Evolutionary conservation across 2,113 vertebrate genomes (phyloP).

Genomic region (Prunella himalayana): DNA sequence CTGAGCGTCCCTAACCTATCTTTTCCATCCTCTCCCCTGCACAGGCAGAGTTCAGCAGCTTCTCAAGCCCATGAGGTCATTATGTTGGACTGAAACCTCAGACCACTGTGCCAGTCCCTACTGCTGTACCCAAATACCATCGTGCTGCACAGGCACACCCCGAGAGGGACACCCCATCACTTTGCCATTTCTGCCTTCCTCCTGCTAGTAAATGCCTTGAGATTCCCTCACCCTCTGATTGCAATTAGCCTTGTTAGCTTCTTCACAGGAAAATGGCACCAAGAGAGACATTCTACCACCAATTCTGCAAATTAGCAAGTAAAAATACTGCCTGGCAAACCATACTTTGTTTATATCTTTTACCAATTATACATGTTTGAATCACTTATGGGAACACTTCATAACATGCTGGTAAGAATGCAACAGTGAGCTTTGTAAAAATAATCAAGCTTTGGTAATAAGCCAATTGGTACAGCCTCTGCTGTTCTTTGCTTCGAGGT

Average conservation of each 20-base stretch:
- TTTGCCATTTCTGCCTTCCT: neutral
- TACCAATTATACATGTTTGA: slow-evolving; percentile 3
- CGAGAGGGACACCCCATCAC: accelerated
- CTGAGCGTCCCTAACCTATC: neutral
- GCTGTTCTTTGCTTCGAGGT: neutral
- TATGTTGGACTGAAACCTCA: neutral
- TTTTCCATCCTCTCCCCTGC: neutral
- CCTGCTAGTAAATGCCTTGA: neutral
- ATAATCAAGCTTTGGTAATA: neutral
- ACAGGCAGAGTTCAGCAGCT: neutral
- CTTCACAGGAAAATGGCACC: neutral
- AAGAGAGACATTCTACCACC: neutral
- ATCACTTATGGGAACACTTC: neutral
- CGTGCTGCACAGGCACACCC: accelerated
- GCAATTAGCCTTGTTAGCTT: neutral
- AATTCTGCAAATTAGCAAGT: neutral
- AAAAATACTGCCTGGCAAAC: neutral
- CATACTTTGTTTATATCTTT: neutral
- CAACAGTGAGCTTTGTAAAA: slow-evolving; percentile 1
- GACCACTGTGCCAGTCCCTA: neutral
- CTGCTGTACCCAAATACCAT: neutral
- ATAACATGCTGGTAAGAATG: neutral
- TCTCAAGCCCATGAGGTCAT: neutral
- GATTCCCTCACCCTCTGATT: neutral
- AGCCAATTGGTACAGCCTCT: neutral